phyloP scores from a whole-genome alignment of 1,140 invertebrate species.

The Megalopta genalis region DNA sequence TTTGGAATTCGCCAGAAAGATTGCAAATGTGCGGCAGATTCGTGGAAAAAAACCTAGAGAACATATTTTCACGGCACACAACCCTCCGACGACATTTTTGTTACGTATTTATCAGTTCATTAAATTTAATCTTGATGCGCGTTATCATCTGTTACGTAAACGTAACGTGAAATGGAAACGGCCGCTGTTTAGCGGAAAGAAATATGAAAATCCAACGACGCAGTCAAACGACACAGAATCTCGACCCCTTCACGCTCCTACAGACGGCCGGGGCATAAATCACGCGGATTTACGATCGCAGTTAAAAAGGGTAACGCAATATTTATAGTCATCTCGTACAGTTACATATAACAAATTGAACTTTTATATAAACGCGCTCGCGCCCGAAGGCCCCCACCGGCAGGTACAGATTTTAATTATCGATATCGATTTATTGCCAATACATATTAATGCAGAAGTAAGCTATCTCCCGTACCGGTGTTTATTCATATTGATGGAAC shows the following conservation, averaged over 20 bases:
- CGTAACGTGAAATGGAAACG: slow-evolving; percentile 16
- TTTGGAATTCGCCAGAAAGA: too few species aligned
- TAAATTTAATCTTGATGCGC: neutral
- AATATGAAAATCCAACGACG: slow-evolving; percentile 65
- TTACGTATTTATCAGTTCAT: neutral
- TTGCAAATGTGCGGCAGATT: too few species aligned
- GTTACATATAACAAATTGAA: slow-evolving; percentile 80
- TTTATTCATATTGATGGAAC: slow-evolving; percentile 78
- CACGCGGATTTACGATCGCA: slow-evolving; percentile 77
- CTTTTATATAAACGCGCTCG: slow-evolving; percentile 75
- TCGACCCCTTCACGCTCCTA: slow-evolving; percentile 68
- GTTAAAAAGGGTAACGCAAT: slow-evolving; percentile 78
- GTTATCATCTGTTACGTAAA: slow-evolving; percentile 8
- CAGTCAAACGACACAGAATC: slow-evolving; percentile 60
- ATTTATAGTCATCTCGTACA: slow-evolving; percentile 79
- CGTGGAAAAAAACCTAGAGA: neutral
- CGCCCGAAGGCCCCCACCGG: slow-evolving; percentile 46
- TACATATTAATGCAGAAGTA: slow-evolving; percentile 76
- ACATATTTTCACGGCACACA: neutral
- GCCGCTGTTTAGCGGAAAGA: slow-evolving; percentile 59
- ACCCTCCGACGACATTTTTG: neutral
- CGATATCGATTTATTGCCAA: slow-evolving; percentile 80
- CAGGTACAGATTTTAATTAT: slow-evolving; percentile 79
- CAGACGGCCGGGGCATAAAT: slow-evolving; percentile 73
- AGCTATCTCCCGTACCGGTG: slow-evolving; percentile 68